Base-by-base conservation (phyloP, 2,113 vertebrate genomes). In the Otis tarda region DNA sequence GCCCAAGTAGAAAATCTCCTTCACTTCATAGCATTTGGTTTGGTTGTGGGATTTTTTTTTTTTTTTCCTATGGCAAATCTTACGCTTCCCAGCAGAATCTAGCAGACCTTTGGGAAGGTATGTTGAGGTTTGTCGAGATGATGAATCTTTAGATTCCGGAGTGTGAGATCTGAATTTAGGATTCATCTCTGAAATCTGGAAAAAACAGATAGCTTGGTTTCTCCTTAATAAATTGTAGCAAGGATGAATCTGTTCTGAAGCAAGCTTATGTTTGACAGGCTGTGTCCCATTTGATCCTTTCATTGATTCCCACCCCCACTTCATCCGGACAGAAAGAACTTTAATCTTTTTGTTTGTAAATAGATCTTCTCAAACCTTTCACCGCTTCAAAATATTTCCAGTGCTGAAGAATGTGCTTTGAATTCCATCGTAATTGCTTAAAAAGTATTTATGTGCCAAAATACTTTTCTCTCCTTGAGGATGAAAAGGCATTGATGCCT, bases 261-360 rank as follows among this genome's bases (percentile, higher is more conserved):
- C 30, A 73, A 73, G 21, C 15, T 52, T 47, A 4, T 23, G 5
- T 79, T 86, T 50, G 64, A 0, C 52, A 75, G 52, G 5, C 31
- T 79, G n/a, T 70, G 65, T 82, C 47, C 37, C 5, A 13, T 92
- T 24, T 79, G 61, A 64, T 88, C 37, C n/a, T 75, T 69, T 77
- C 27, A 18, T 37, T 79, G 45, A 53, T 63, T 56, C 30, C 49
- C 22, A 55, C 31, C 31, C 35, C 14, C 31, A 27, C 14, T 9
- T 10, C 27, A 53, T 41, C 35, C 19, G 4, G 7, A 63, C 74
- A 71, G 64, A 55, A 77, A 47, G 35, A 81, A 37, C 74, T 75
- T 87, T 85, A 77, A 61, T 89, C 23, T 55, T 83, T 80, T 75
- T 94, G 43, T 93, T 94, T 92, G 83, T 90, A 92, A 90, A 83